Base-by-base conservation (phyloP, 2,113 vertebrate genomes). In the Thinocorus orbignyianus region DNA sequence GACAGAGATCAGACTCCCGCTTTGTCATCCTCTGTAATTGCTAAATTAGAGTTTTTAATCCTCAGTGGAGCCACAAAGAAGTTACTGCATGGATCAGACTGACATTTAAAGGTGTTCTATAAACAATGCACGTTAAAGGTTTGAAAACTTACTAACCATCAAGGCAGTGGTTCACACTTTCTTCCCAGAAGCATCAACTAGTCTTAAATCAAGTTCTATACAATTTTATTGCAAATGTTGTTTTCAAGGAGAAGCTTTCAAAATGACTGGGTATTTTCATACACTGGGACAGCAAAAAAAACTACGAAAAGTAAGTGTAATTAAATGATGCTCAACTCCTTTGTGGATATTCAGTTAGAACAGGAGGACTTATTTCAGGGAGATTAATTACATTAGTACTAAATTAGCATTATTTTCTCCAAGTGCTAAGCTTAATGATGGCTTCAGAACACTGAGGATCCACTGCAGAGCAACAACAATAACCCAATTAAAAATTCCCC, bases 351-450 rank as follows among this genome's bases (percentile, higher is more conserved):
- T 86, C 83, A 93, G 46, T 86, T 72, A 88, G 66, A 89, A 81
- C 44, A 81, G 64, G 0, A 73, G 49, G 58, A 61, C 49, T 91
- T 65, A 54, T 28, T 93, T 91, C 76, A 84, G 60, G 11, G 14
- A 93, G 49, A 94, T 92, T 86, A 94, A 92, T 86, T 83, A 92
- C 42, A 72, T 60, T 76, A 77, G 39, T 3, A 65, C 44, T 69
- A 80, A 81, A 88, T 58, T 54, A 60, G n/a, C 35, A 48, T 68
- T 71, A 37, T 61, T 81, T 85, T 88, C 74, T 79, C 87, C 79
- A 88, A 95, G 91, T 69, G 74, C 44, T 73, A 31, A 69, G 93
- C 96, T 82, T 72, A 90, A 92, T 13, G 4, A 44, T 24, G 48
- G 54, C 57, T 81, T 74, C 42, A 91, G 84, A 87, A 64, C 61